These are phyloP conservation scores for Propithecus perrieri DNA, from an alignment of 2,797 vertebrate genomes.

Conservation along the genomic window DNA sequence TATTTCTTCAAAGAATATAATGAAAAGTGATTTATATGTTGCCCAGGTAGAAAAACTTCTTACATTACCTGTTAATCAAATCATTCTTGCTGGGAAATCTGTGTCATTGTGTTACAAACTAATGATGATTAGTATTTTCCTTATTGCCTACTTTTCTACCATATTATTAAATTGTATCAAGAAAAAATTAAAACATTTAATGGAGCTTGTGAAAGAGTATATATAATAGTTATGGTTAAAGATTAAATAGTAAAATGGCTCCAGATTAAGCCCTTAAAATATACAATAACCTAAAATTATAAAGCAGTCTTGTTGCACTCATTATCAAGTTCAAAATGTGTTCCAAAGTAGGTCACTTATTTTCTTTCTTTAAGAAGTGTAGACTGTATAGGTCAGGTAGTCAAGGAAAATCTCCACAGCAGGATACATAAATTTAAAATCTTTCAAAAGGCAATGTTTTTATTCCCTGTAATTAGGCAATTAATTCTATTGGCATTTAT, in stretches of 20 bases:
- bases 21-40: not conserved
- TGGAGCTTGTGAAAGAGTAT: not conserved
- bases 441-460: conserved; percentile 75
- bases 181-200: not conserved
- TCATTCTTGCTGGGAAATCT: not conserved
- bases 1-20: not conserved
- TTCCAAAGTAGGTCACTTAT: conserved; percentile 3
- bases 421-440: conserved; percentile 70
- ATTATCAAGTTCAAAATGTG: conserved; percentile 51
- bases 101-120: not conserved
- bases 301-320: not conserved
- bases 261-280: conserved; percentile 8
- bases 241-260: conserved; percentile 5
- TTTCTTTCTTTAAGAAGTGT: conserved; percentile 44
- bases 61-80: not conserved
- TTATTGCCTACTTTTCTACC: not conserved
- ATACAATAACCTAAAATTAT: conserved; percentile 59
- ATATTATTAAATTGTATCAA: conserved; percentile 17
- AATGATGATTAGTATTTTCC: not conserved
- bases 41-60: not conserved
- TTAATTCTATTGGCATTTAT: conserved; percentile 78
- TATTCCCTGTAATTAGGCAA: conserved; percentile 75
- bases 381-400: conserved; percentile 53
- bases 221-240: not conserved
- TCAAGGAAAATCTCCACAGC: conserved; percentile 66